Conservation (phyloP, 1,140 invertebrate genomes). For the Anadara kagoshimensis region DNA sequence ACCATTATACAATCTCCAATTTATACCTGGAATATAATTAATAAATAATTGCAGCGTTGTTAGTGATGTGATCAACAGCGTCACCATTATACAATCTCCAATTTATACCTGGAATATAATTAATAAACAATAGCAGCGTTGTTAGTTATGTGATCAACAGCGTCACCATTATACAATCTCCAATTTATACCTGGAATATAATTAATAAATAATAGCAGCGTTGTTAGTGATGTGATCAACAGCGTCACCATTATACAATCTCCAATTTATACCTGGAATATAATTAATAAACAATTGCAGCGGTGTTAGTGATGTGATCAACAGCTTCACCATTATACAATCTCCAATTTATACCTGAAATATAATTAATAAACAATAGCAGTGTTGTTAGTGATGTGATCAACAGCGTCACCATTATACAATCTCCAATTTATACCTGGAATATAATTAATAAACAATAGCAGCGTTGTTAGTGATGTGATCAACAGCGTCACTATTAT, state of each 20-base stretch:
- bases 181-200: conserved; percentile 22
- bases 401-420: conserved; percentile 14
- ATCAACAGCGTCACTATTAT: conserved; percentile 8
- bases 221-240: conserved; percentile 18
- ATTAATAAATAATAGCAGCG: conserved; percentile 11
- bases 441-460: conserved; percentile 17
- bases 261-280: conserved; percentile 16
- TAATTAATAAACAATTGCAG: conserved; percentile 13
- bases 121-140: conserved; percentile 13
- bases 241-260: conserved; percentile 15
- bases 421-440: conserved; percentile 16
- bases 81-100: conserved; percentile 16
- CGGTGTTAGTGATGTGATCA: conserved; percentile 13
- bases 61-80: conserved; percentile 8
- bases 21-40: not conserved
- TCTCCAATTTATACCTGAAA: conserved; percentile 15
- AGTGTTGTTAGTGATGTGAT: conserved; percentile 13
- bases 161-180: conserved; percentile 13
- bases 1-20: too few species aligned
- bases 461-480: conserved; percentile 12
- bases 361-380: conserved; percentile 17
- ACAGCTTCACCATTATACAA: conserved; percentile 16
- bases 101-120: conserved; percentile 24
- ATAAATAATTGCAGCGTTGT: conserved; percentile 13
- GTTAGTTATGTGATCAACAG: conserved; percentile 13